Evolutionary conservation across 2,888 invertebrate genomes (phyloP).

Genomic region (Pedicia rivosa): DNA sequence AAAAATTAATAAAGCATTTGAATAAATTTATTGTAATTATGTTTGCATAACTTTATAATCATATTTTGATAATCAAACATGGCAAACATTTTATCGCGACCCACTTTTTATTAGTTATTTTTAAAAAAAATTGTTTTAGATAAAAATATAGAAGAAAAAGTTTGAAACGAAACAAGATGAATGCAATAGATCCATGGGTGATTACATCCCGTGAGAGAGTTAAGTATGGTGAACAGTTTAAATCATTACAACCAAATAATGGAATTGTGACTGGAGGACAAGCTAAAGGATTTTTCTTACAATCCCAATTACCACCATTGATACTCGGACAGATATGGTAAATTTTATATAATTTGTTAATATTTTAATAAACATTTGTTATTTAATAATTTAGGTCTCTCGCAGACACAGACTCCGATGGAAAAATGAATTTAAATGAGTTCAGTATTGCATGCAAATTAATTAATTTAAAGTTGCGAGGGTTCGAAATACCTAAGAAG

Average conservation of each 20-base stretch:
- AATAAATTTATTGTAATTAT: no score
- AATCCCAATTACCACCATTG: slow-evolving; percentile 78
- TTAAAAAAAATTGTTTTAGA: no score
- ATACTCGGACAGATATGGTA: slow-evolving; percentile 93
- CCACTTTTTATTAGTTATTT: no score
- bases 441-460: slow-evolving; percentile 97
- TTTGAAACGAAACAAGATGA: no score
- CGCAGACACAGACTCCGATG: slow-evolving; percentile 93
- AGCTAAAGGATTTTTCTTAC: slow-evolving; percentile 84
- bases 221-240: slow-evolving; percentile 85
- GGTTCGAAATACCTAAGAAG: slow-evolving; percentile 74
- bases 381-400: slow-evolving; percentile 52
- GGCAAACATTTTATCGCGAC: no score
- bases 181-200: slow-evolving; percentile 62
- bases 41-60: no score
- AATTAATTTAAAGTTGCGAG: slow-evolving; percentile 82
- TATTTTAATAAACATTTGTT: slow-evolving; percentile 11
- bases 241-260: slow-evolving; percentile 66
- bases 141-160: no score
- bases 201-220: slow-evolving; percentile 74
- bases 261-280: slow-evolving; percentile 85
- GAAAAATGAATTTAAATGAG: slow-evolving; percentile 89
- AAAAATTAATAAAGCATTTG: no score
- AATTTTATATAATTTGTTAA: slow-evolving; percentile 14
- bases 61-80: no score